phyloP scores from a whole-genome alignment of 2,113 vertebrate species.

The Picathartes gymnocephalus region DNA sequence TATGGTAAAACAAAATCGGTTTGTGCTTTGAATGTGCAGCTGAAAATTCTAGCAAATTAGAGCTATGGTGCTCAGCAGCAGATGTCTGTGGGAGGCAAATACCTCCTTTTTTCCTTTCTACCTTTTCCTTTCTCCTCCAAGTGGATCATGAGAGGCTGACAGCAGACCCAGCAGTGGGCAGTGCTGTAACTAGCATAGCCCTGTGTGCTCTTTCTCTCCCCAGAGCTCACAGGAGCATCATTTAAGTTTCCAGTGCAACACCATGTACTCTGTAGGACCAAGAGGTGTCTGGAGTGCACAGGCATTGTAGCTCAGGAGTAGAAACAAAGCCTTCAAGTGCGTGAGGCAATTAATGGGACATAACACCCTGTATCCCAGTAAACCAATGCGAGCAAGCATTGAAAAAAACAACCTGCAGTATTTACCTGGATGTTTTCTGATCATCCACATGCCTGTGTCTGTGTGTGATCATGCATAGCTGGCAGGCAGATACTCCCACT shows the following conservation, averaged over 20 bases:
- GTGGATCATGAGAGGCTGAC: background rate
- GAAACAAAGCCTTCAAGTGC: background rate
- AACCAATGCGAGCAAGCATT: background rate
- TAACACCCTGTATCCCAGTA: background rate
- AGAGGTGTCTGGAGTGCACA: fast-evolving
- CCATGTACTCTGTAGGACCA: background rate
- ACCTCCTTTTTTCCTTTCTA: background rate
- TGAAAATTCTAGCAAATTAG: background rate
- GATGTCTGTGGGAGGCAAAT: background rate
- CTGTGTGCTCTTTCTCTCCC: fast-evolving
- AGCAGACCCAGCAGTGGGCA: background rate
- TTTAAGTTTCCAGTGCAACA: background rate
- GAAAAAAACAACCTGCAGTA: background rate
- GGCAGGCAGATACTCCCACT: background rate
- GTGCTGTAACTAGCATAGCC: background rate
- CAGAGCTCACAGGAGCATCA: fast-evolving
- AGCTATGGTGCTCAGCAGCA: fast-evolving
- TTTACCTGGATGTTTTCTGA: background rate
- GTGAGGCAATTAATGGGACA: background rate
- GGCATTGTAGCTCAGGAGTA: background rate
- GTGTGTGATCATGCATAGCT: background rate
- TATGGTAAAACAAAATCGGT: background rate
- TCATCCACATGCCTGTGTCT: background rate
- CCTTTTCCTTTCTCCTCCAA: background rate
- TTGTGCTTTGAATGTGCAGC: fast-evolving